phyloP scores from a whole-genome alignment of 2,113 vertebrate genomes.

The Anoplopoma fimbria region DNA sequence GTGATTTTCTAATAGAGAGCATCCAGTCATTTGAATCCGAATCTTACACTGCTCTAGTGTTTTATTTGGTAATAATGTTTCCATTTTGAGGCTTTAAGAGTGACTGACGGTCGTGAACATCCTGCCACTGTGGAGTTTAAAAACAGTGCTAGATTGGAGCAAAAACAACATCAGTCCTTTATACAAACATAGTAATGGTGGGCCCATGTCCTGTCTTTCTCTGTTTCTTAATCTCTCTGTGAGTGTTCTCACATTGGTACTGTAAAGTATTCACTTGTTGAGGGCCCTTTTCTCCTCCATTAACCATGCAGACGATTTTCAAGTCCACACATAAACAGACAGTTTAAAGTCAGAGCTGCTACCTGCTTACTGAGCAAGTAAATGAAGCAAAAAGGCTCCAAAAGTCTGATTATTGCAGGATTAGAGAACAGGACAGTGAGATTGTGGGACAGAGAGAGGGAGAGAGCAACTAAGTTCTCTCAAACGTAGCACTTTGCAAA shows the following conservation, averaged over 20 bases:
- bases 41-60: neutral
- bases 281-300: slow-evolving; percentile 27
- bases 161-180: neutral
- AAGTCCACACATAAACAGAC: slow-evolving; percentile 30
- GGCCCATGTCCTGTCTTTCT: neutral
- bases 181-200: neutral
- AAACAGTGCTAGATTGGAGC: neutral
- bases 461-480: slow-evolving; percentile 24
- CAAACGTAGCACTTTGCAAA: slow-evolving; percentile 72
- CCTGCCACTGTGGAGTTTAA: slow-evolving; percentile 5
- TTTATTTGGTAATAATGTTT: slow-evolving; percentile 9
- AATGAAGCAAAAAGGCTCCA: slow-evolving; percentile 35
- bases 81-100: neutral
- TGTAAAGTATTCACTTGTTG: slow-evolving; percentile 33
- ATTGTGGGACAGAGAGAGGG: slow-evolving; percentile 14
- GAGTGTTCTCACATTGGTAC: neutral
- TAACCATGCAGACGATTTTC: slow-evolving; percentile 15
- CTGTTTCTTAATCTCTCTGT: neutral
- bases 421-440: slow-evolving; percentile 34
- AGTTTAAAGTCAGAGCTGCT: slow-evolving; percentile 11
- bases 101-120: slow-evolving; percentile 3
- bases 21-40: slow-evolving; percentile 36
- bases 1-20: slow-evolving; percentile 36
- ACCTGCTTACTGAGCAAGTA: slow-evolving; percentile 26
- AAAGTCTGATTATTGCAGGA: slow-evolving; percentile 63